Percentiles rank a stretch among this genome's conserved stretches.
Conservation (phyloP, 2,888 invertebrate species). For the Coleophora flavipennella region DNA sequence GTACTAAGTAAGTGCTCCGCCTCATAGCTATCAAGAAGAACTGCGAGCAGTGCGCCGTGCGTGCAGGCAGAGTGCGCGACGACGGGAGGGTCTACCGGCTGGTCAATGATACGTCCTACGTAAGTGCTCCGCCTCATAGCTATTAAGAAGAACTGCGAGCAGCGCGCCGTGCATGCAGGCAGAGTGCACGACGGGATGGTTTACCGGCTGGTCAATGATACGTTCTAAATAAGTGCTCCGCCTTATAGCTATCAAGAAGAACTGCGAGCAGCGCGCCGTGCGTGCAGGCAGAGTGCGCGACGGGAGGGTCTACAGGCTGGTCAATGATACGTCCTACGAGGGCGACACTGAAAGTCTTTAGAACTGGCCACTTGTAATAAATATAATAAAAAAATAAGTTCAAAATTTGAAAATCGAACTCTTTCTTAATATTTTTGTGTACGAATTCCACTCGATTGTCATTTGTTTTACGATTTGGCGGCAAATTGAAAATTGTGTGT, state of each 20-base stretch:
- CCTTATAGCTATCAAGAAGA: no score
- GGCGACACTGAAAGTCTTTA: no score
- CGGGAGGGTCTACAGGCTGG: conserved; percentile 88
- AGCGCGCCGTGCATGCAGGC: conserved; percentile 92
- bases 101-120: conserved; percentile 78
- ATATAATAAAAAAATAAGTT: no score
- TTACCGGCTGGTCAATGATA: conserved; percentile 81
- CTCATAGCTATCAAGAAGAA: conserved; percentile 93
- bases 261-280: conserved; percentile 85
- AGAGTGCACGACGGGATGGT: conserved; percentile 88
- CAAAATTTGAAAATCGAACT: no score
- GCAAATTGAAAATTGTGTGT: no score
- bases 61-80: conserved; percentile 89
- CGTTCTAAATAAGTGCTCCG: conserved; percentile 28
- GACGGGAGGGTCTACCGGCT: conserved; percentile 91
- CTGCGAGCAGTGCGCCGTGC: conserved; percentile 90
- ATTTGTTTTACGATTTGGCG: no score
- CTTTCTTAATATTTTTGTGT: no score
- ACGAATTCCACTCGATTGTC: no score
- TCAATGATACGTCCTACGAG: no score
- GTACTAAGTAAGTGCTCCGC: conserved; percentile 79
- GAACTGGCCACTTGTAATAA: no score
- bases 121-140: conserved; percentile 86
- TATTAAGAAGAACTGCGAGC: conserved; percentile 89
- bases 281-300: conserved; percentile 90